Evolutionary conservation across 2,113 vertebrate genomes (phyloP), one percentile per base, ranked within the genome.

Genomic region (Sturnus vulgaris): DNA sequence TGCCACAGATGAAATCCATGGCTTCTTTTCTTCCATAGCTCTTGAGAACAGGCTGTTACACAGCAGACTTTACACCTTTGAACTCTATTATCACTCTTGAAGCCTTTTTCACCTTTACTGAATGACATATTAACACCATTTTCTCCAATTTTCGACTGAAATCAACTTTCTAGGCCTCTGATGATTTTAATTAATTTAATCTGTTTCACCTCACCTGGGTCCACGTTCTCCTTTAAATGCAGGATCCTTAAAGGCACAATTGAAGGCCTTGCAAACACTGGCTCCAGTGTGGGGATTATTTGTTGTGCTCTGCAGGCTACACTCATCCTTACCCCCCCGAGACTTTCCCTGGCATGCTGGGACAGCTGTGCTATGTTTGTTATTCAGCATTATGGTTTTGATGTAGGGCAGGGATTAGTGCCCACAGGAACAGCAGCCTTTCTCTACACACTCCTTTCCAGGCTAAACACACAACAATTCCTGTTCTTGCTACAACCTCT

Each of bases 271-370:
- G 33, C 33, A 76, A 80, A 39, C 7, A 23, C 55, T 47, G 59
- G 40, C 13, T 42, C 16, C 0, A 23, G 53, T 1, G 2, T 42
- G 47, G 35, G 46, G 80, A 64, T 64, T 33, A 55, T 42, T 66
- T 47, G 40, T n/a, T 22, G 49, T 68, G 53, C 72, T 64, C 66
- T 46, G 46, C 40, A 72, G 52, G 20, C 39, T 30, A 5, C 49
- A 30, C 22, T 68, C 39, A 7, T 47, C 50, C 60, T 37, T 14
- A n/a, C 3, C 19, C 53, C 12, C 25, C 81, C 46, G 63, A 42
- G 37, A 21, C 14, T 4, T 13, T 16, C 49, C 42, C 15, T 23
- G 52, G 40, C 37, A n/a, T 0, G 0, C 49, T 21, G 0, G 3
- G 12, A 33, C 6, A 40, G 44, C 53, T 59, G 63, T 31, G 19